A percentile compares a stretch with the other conserved stretches of the same genome.
Evolutionary conservation across 2,113 vertebrate species (phyloP).

Genomic region (Bostrychus sinensis): DNA sequence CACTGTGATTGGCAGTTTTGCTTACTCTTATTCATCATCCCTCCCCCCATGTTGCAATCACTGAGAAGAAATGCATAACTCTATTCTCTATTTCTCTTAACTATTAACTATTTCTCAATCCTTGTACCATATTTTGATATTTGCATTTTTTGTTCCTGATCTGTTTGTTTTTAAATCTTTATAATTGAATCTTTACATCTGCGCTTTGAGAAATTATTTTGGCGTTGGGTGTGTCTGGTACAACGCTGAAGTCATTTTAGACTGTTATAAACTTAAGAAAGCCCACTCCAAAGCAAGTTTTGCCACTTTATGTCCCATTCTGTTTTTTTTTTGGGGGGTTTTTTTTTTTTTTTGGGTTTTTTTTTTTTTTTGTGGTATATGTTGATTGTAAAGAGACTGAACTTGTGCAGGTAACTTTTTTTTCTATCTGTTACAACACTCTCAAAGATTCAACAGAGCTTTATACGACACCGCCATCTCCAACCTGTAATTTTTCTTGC

Average conservation of each 20-base stretch:
- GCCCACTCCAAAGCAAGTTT: slow-evolving; percentile 19
- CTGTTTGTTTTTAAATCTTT: slow-evolving; percentile 40
- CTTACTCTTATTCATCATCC: slow-evolving; percentile 51
- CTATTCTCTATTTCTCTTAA: too few species aligned
- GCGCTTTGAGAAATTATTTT: slow-evolving; percentile 27
- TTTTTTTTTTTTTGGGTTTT: too few species aligned
- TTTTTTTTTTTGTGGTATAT: background rate
- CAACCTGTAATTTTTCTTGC: slow-evolving; percentile 23
- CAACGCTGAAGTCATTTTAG: slow-evolving; percentile 30
- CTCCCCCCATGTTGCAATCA: slow-evolving; percentile 33
- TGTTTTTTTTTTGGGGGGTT: too few species aligned
- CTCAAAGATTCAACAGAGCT: slow-evolving; percentile 9
- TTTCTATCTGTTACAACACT: slow-evolving; percentile 23
- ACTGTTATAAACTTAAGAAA: slow-evolving; percentile 29
- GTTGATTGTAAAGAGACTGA: slow-evolving; percentile 5
- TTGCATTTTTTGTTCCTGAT: slow-evolving; percentile 32
- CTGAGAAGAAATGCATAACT: slow-evolving; percentile 61
- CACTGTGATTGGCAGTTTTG: slow-evolving; percentile 67
- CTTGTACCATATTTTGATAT: slow-evolving; percentile 41
- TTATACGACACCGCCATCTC: slow-evolving; percentile 5
- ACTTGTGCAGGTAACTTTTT: slow-evolving; percentile 15
- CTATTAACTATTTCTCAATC: slow-evolving; percentile 63
- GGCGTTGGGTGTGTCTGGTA: slow-evolving; percentile 64
- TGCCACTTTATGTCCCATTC: slow-evolving; percentile 11
- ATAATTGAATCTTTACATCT: slow-evolving; percentile 29